phyloP scores from a whole-genome alignment of 2,797 vertebrate genomes.

The Cephalopachus bancanus region DNA sequence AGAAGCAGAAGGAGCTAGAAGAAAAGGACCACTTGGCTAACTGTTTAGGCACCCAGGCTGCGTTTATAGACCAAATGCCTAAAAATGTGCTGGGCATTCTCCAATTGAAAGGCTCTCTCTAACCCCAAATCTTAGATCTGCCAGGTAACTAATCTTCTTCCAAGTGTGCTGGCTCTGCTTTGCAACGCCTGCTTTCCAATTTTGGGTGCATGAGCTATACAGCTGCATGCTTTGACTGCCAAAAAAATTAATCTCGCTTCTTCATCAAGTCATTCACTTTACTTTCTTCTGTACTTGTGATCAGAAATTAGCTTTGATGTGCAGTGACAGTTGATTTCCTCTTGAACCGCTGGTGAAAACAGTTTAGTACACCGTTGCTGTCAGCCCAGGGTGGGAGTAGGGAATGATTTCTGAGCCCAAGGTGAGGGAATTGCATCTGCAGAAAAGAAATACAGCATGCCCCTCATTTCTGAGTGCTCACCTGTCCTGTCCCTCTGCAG shows the following conservation, averaged over 20 bases:
- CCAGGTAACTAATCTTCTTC: slow-evolving; percentile 32
- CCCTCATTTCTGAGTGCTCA: neutral
- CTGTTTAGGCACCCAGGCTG: slow-evolving; percentile 22
- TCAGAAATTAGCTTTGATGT: slow-evolving; percentile 61
- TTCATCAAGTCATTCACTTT: slow-evolving; percentile 49
- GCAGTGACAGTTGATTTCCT: slow-evolving; percentile 71
- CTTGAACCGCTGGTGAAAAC: slow-evolving; percentile 67
- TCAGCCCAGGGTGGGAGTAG: slow-evolving; percentile 38
- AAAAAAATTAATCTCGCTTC: slow-evolving; percentile 57
- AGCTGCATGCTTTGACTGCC: slow-evolving; percentile 67
- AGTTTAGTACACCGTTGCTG: slow-evolving; percentile 48
- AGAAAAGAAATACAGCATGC: neutral
- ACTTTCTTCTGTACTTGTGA: slow-evolving; percentile 57
- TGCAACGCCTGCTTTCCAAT: neutral
- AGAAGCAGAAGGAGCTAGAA: slow-evolving; percentile 50
- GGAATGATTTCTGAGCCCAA: neutral
- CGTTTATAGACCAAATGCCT: slow-evolving; percentile 37
- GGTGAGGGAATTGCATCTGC: neutral
- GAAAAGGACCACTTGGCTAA: neutral
- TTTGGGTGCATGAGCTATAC: slow-evolving; percentile 21
- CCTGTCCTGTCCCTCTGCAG: slow-evolving; percentile 14
- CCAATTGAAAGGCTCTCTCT: slow-evolving; percentile 54
- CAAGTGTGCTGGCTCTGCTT: slow-evolving; percentile 47
- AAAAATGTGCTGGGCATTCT: neutral
- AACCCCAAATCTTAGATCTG: neutral